A percentile compares a stretch with the other conserved stretches of the same genome.
phyloP scores from a whole-genome alignment of 2,888 invertebrate genomes.

The Scotopteryx bipunctaria region DNA sequence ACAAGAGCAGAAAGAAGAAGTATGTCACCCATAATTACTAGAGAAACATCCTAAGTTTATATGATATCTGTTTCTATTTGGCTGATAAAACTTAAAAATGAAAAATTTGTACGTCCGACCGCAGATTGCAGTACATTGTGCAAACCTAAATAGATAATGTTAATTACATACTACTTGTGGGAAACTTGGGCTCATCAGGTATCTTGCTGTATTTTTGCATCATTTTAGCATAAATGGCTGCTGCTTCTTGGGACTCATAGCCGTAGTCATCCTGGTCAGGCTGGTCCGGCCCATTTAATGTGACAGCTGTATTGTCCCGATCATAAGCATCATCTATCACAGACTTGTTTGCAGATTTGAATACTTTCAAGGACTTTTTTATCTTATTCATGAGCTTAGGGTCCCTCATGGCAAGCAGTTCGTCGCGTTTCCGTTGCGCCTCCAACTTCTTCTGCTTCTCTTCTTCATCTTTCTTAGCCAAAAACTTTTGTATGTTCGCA shows the following conservation, averaged over 20 bases:
- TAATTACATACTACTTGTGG: conserved; percentile 72
- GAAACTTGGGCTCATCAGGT: conserved; percentile 89
- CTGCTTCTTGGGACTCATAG: conserved; percentile 92
- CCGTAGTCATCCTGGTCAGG: conserved; percentile 97
- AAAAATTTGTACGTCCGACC: too few species aligned
- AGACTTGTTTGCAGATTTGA: conserved; percentile 94
- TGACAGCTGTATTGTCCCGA: conserved; percentile 89
- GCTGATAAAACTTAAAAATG: too few species aligned
- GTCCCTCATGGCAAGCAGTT: conserved; percentile 86
- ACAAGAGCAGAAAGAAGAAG: too few species aligned
- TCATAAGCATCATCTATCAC: conserved; percentile 92
- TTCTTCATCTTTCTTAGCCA: conserved; percentile 92
- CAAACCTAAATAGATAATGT: neutral
- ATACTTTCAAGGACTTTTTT: conserved; percentile 91
- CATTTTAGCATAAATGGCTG: conserved; percentile 91
- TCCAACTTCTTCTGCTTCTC: conserved; percentile 86
- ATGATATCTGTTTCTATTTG: too few species aligned
- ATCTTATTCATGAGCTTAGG: conserved; percentile 89
- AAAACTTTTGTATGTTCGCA: conserved; percentile 91
- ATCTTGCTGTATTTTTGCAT: conserved; percentile 91
- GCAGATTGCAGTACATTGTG: too few species aligned
- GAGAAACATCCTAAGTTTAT: too few species aligned
- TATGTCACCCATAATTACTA: too few species aligned
- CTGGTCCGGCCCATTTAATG: conserved; percentile 88
- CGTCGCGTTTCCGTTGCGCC: conserved; percentile 86